Evolutionary conservation across 1,140 invertebrate genomes (phyloP).

Genomic region (Cryptotermes secundus): DNA sequence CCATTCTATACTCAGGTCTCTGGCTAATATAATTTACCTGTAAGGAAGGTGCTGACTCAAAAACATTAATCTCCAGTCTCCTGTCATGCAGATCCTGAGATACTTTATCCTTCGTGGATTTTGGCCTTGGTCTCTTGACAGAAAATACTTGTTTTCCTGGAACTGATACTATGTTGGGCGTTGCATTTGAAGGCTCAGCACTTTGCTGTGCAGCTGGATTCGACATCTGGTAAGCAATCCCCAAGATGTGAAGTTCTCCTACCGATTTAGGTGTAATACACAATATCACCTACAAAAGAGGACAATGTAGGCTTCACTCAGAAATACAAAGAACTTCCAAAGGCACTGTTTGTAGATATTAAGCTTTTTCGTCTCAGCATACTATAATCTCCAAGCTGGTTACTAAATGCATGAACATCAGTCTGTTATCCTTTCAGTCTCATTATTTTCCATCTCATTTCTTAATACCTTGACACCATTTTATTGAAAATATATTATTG

Average conservation of each 20-base stretch:
- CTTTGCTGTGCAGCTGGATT: not conserved
- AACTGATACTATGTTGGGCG: not conserved
- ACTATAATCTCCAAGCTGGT: too few species aligned
- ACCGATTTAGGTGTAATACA: constrained; percentile 37
- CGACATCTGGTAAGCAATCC: constrained; percentile 36
- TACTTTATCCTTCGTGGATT: not conserved
- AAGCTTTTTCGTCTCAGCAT: too few species aligned
- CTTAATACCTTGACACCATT: too few species aligned
- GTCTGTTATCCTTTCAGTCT: too few species aligned
- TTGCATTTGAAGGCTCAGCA: not conserved
- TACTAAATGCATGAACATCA: too few species aligned
- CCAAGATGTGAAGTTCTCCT: constrained; percentile 40
- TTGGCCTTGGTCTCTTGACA: not conserved
- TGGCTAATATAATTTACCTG: constrained; percentile 54
- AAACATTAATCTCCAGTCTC: constrained; percentile 42
- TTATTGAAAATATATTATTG: too few species aligned
- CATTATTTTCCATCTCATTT: too few species aligned
- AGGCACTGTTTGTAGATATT: too few species aligned
- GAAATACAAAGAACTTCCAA: too few species aligned
- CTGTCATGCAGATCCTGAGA: constrained; percentile 36
- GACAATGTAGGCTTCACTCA: too few species aligned
- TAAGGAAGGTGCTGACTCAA: constrained; percentile 58
- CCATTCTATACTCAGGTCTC: not conserved
- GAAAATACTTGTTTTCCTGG: constrained; percentile 28
- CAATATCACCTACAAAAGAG: constrained; percentile 38